Conservation (phyloP, 53 echinoderm and acorn worm species). For the Echinometra lucunter region DNA sequence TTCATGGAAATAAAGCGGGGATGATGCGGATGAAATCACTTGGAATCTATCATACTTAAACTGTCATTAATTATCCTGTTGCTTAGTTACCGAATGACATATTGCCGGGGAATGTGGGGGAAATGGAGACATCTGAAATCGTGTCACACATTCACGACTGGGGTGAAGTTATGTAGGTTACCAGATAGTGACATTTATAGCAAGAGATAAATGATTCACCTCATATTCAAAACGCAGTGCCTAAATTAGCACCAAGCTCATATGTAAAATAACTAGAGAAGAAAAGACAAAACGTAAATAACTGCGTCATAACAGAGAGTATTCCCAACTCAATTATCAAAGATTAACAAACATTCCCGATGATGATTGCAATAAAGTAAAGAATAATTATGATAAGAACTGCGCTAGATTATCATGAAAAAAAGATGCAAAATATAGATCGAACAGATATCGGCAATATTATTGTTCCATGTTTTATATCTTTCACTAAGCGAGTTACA, state of each 20-base stretch:
- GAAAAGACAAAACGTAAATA: background rate
- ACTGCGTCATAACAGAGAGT: too few relatives aligned
- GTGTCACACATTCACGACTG: background rate
- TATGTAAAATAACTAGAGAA: background rate
- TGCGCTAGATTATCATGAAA: too few relatives aligned
- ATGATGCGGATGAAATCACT: background rate
- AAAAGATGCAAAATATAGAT: too few relatives aligned
- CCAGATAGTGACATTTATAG: background rate
- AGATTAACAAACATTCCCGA: too few relatives aligned
- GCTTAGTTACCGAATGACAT: background rate
- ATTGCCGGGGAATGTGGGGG: background rate
- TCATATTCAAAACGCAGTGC: background rate
- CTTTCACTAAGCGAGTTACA: too few relatives aligned
- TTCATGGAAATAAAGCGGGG: background rate
- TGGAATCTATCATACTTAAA: constrained; percentile 24
- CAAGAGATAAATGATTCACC: background rate
- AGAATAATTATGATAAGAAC: too few relatives aligned
- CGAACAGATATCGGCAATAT: too few relatives aligned
- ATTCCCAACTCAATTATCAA: too few relatives aligned
- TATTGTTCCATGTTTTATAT: too few relatives aligned
- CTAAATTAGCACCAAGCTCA: background rate
- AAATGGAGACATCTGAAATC: background rate
- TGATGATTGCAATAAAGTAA: too few relatives aligned
- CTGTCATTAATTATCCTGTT: background rate
- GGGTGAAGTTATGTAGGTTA: background rate